Percentiles rank a stretch among this genome's conserved stretches.
Evolutionary conservation across 2,888 invertebrate species (phyloP).

Genomic region (Thysanoteuthis rhombus): DNA sequence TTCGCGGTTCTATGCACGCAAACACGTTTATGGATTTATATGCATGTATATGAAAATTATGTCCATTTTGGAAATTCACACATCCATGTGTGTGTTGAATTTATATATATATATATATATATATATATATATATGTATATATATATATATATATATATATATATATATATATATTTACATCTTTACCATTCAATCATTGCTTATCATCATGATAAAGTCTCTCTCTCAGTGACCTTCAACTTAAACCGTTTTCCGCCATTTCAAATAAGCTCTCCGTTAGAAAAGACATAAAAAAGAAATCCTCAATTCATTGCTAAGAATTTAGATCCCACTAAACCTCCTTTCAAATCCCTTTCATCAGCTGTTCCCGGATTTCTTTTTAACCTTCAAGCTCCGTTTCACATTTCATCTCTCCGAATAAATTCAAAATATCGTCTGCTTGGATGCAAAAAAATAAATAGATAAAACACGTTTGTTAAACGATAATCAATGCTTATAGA

Average conservation of each 20-base stretch:
- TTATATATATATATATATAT: too few relatives aligned
- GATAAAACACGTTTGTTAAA: background rate
- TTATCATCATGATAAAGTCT: background rate
- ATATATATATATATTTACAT: background rate
- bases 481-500: background rate
- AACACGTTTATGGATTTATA: too few relatives aligned
- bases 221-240: background rate
- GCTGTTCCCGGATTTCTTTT: background rate
- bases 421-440: background rate
- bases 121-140: background rate
- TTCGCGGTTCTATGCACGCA: too few relatives aligned
- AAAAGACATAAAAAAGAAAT: background rate
- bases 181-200: background rate
- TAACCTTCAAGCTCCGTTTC: background rate
- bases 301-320: background rate
- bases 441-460: background rate
- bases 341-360: background rate
- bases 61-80: too few relatives aligned
- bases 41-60: too few relatives aligned
- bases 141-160: background rate
- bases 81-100: too few relatives aligned
- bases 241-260: background rate
- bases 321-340: background rate
- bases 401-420: background rate
- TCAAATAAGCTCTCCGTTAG: background rate